A percentile compares a stretch with the other conserved stretches of the same genome.
phyloP scores from a whole-genome alignment of 2,797 vertebrate genomes.

The Paratrypauchen microcephalus region DNA sequence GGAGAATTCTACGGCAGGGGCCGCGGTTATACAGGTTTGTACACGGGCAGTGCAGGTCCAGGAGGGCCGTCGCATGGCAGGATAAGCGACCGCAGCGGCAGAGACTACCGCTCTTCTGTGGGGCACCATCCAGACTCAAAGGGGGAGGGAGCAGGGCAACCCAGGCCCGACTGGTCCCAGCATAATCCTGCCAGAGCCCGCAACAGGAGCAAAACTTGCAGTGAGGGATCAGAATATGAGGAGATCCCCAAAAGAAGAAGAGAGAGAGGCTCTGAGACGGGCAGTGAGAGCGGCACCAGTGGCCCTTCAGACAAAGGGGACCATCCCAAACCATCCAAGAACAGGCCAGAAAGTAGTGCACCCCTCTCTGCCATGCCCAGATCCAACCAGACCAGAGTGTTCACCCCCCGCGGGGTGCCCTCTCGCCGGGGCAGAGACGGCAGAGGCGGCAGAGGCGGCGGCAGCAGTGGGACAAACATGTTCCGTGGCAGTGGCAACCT shows the following conservation, averaged over 20 bases:
- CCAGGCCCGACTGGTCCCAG: conserved; percentile 67
- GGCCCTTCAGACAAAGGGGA: conserved; percentile 88
- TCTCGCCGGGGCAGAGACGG: conserved; percentile 88
- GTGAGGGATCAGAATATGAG: conserved; percentile 92
- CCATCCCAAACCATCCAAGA: conserved; percentile 66
- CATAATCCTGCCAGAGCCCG: conserved; percentile 82
- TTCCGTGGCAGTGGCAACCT: conserved; percentile 69
- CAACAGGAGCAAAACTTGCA: conserved; percentile 89
- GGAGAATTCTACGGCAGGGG: conserved; percentile 91
- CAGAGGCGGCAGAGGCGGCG: too few relatives aligned
- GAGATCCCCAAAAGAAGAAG: conserved; percentile 90
- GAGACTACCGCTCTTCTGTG: conserved; percentile 79
- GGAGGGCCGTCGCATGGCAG: conserved; percentile 77
- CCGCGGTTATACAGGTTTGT: conserved; percentile 86
- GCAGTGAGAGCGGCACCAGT: conserved; percentile 87
- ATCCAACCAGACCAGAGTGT: conserved; percentile 82
- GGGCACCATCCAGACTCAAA: conserved; percentile 78
- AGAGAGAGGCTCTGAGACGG: conserved; percentile 90
- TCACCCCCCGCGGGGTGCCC: conserved; percentile 92
- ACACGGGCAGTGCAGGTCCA: conserved; percentile 76
- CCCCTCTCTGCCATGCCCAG: conserved; percentile 61
- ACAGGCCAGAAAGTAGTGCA: conserved; percentile 59
- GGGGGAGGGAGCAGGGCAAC: conserved; percentile 62
- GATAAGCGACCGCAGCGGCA: conserved; percentile 73
- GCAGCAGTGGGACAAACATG: conserved; percentile 70